Base-by-base conservation (phyloP, 2,888 invertebrate genomes). In the Tromatobia lineatoria region DNA sequence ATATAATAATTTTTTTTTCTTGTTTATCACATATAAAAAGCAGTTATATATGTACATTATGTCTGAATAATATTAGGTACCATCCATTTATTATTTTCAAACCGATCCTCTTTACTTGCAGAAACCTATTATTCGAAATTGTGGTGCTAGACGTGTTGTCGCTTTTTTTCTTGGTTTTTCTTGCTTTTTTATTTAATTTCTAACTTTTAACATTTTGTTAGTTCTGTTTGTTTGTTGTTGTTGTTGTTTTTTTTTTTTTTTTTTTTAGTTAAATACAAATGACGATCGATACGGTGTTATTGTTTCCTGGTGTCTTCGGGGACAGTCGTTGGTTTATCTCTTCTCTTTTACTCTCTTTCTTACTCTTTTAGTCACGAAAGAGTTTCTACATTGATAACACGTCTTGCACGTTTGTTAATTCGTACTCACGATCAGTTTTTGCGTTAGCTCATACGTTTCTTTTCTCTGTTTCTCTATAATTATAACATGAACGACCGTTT, bases 21-120 rank as follows among this genome's bases (percentile, higher is more conserved):
- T 59, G 73, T 84, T 90, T 89, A 91, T 91, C 90, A 91, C 90
- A 92, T 93, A 93, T 92, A 93, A 93, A 93, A 93, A 93, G 92
- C 93, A 91, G 91, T 92, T 93, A 90, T 91, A 90, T 93, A 93
- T 92, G 89, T 93, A 93, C 92, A 93, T 80, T 80, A 84, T 90
- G 87, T 93, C 88, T 89, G 90, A 90, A 91, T 90, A 90, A 91
- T 89, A 90, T 91, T 91, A 91, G 90, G 90, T 91, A 92, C 88
- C 91, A 90, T 91, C 69, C 80, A 76, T 73, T 77, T 89, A 89
- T 89, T 88, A 86, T 91, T 90, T 57, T 70, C 23, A 42, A 79
- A 67, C 70, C 54, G 54, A 64, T 78, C 54, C 47, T 82, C 78
- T 64, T 23, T 67, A 64, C 38, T 73, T 18, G 76, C 52, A 77